Base-by-base conservation (phyloP, 2,888 invertebrate genomes). In the Parthenolecanium corni region DNA sequence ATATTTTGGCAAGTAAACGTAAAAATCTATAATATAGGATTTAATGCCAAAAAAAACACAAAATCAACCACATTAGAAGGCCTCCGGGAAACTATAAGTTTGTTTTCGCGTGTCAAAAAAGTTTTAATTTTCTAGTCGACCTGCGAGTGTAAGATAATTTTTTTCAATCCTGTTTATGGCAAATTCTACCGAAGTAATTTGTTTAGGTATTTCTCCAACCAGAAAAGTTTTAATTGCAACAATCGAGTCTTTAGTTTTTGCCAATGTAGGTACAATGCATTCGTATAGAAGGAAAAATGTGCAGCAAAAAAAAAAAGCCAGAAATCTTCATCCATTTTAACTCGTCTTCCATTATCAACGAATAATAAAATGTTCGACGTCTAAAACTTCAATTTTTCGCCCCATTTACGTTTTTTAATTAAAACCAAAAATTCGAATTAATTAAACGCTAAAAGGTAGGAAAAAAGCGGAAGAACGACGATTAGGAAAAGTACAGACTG, bases 331-430 rank as follows among this genome's bases (percentile, higher is more conserved):
- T 31, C 31, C 9, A 6, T 31, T 31, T 4, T 14, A 14, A 44
- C n/a, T 16, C 44, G 14, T 14, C 4, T 5, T 44, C 5, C 44
- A 44, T 18, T 18, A 9, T 44, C 16, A 14, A 18, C 14, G 42
- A 46, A 61, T 61, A 21, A 23, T 47, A 51, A 61, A 61, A 61
- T 23, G 49, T 21, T 51, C n/a, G 47, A 61, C 61, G 49, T 61
- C 25, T 23, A 36, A 51, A 51, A 38, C 47, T 61, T 46, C 51
- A 61, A 61, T 61, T 61, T 61, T 51, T 61, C 49, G 61, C 61
- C 20, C 61, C 61, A 61, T 61, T 61, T 61, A 49, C 61, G 47
- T 61, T 61, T 61, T 24, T 47, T 51, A 61, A 61, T 61, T 61
- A 61, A 61, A 61, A 61, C 51, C 51, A 49, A 61, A 61, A 51